Base-by-base conservation (phyloP, 2,888 invertebrate species). In the Nomada ferruginata region DNA sequence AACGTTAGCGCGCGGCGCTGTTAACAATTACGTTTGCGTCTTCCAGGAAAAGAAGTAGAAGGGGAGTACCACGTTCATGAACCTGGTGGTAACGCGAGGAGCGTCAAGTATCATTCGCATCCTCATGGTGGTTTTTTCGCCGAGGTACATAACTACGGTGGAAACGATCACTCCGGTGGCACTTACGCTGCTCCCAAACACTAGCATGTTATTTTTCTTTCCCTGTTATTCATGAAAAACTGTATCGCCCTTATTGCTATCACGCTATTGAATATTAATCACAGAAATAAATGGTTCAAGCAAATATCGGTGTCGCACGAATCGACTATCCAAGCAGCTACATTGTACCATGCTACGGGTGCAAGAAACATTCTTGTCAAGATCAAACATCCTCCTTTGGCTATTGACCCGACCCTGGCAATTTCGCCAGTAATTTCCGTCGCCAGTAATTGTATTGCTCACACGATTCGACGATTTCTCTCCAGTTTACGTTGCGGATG, bases 51-150 rank as follows among this genome's bases (percentile, higher is more conserved):
- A 57, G 80, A 89, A 23, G 79, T 91, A 1, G 84, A 87, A 0
- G 93, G 93, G 36, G 92, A 92, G 77, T 94, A 94, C 83, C 90
- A 92, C 55, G 80, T 94, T 18, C 91, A 92, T 55, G 94, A 94
- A 69, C 92, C 93, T 2, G 93, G 92, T 44, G 91, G 90, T 55
- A 91, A 91, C 72, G 70, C 90, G 50, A 87, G 91, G 44, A 89
- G 78, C 52, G 94, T 94, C 53, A 91, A 92, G 71, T 94, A 94
- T 84, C 84, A 89, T 70, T 92, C 93, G 18, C 91, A 93, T 82
- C 90, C 89, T 75, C 90, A 92, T 70, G 88, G 90, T 9, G 94
- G 93, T 61, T 93, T 94, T 88, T 92, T 92, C 75, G 93, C 93
- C 1, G 90, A 91, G 26, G 91, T 93, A 29, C 89, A 92, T 71